Conservation (phyloP, 2,888 invertebrate genomes). For the Chrysolina oricalcia region DNA sequence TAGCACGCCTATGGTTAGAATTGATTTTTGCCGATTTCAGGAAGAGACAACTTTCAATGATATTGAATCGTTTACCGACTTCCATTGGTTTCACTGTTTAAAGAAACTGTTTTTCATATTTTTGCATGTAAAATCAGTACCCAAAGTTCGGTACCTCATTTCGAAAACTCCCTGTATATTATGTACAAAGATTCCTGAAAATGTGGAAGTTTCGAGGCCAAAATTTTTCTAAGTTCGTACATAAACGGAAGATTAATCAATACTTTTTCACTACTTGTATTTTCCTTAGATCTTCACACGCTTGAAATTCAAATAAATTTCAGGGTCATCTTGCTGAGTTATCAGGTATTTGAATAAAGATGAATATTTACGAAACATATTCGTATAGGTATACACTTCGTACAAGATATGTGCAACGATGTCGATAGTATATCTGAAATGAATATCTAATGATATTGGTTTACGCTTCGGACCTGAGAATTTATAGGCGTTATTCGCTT, state of each 20-base stretch:
- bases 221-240: not conserved
- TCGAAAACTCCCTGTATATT: too few relatives aligned
- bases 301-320: not conserved
- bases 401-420: not conserved
- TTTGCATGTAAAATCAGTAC: too few relatives aligned
- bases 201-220: too few relatives aligned
- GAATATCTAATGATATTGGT: not conserved
- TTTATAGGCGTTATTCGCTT: not conserved
- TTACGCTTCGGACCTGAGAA: not conserved
- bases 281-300: not conserved
- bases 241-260: not conserved
- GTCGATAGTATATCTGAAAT: slow-evolving; percentile 5
- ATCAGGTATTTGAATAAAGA: slow-evolving; percentile 11
- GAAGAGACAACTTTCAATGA: too few relatives aligned
- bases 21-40: too few relatives aligned
- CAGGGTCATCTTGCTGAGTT: not conserved
- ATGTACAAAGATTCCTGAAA: too few relatives aligned
- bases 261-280: not conserved
- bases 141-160: too few relatives aligned
- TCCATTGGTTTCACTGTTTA: too few relatives aligned
- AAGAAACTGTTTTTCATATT: too few relatives aligned
- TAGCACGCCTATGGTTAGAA: too few relatives aligned
- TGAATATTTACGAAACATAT: not conserved
- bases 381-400: not conserved
- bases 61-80: too few relatives aligned